phyloP scores from a whole-genome alignment of 2,888 invertebrate species.

The Cosmopolites sordidus region DNA sequence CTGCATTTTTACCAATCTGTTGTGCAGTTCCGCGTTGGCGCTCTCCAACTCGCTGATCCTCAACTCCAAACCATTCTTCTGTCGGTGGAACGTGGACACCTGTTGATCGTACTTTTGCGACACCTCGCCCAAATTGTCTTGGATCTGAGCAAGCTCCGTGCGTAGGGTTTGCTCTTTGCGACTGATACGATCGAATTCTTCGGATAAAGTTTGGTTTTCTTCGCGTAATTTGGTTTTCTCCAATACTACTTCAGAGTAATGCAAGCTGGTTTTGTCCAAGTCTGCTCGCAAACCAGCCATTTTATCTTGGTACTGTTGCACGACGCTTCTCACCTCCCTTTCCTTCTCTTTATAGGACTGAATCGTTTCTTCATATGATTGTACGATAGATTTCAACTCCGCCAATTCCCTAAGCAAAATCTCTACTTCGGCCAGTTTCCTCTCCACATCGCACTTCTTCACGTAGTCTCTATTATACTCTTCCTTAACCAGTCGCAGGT shows the following conservation, averaged over 20 bases:
- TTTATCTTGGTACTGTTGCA: conserved; percentile 48
- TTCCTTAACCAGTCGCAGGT: conserved; percentile 39
- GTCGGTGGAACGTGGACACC: conserved; percentile 41
- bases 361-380: conserved; percentile 48
- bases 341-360: conserved; percentile 37
- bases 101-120: conserved; percentile 38
- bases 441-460: conserved; percentile 55
- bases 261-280: conserved; percentile 67
- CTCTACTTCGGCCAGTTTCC: conserved; percentile 50
- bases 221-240: conserved; percentile 71
- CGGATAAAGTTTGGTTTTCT: conserved; percentile 64
- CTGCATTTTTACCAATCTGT: conserved; percentile 36
- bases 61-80: conserved; percentile 50
- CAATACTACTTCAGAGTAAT: conserved; percentile 67
- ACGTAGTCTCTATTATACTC: conserved; percentile 54
- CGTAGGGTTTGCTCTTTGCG: conserved; percentile 51
- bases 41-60: conserved; percentile 47
- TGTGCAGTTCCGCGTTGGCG: conserved; percentile 44
- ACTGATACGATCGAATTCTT: conserved; percentile 57
- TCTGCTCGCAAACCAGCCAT: conserved; percentile 59
- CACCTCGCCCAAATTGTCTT: conserved; percentile 40
- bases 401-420: conserved; percentile 49
- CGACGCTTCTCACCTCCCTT: conserved; percentile 35
- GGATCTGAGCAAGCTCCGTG: conserved; percentile 41
- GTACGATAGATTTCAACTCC: conserved; percentile 47